phyloP scores from a whole-genome alignment of 2,888 invertebrate species.

The Theodoxus fluviatilis region DNA sequence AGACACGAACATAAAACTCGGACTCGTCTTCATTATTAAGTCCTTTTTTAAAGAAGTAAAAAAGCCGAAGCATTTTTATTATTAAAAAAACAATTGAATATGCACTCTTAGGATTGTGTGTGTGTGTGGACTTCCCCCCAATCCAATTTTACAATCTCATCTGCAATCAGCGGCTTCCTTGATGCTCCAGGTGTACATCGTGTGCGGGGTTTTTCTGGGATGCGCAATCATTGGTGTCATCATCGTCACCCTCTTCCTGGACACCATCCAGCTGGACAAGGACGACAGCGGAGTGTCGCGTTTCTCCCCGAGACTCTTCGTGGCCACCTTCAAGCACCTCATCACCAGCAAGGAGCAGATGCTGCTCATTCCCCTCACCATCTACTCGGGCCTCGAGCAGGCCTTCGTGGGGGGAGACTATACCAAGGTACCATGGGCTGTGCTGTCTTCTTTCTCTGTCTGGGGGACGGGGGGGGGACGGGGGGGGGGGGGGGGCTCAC shows the following conservation, averaged over 20 bases:
- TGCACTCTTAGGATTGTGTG: too few species aligned
- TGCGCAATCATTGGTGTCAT: constrained; percentile 86
- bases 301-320: constrained; percentile 40
- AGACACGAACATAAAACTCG: neutral
- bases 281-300: constrained; percentile 27
- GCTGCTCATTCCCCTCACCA: constrained; percentile 89
- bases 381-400: constrained; percentile 97
- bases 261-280: constrained; percentile 67
- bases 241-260: constrained; percentile 86
- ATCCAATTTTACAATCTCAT: too few species aligned
- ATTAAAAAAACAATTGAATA: neutral
- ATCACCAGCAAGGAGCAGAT: constrained; percentile 86
- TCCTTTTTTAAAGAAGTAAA: neutral
- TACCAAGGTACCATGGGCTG: constrained; percentile 54
- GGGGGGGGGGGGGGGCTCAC: too few species aligned
- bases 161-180: too few species aligned
- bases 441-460: neutral
- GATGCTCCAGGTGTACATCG: constrained; percentile 79
- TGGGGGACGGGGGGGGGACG: too few species aligned
- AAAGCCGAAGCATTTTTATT: neutral
- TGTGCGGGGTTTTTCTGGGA: constrained; percentile 85
- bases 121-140: too few species aligned
- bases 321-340: constrained; percentile 84
- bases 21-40: neutral
- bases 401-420: constrained; percentile 87